These are phyloP conservation scores for Bergia sp. DNA, from an alignment of 92 coral and sea anemone genomes.

Conservation along the genomic window DNA sequence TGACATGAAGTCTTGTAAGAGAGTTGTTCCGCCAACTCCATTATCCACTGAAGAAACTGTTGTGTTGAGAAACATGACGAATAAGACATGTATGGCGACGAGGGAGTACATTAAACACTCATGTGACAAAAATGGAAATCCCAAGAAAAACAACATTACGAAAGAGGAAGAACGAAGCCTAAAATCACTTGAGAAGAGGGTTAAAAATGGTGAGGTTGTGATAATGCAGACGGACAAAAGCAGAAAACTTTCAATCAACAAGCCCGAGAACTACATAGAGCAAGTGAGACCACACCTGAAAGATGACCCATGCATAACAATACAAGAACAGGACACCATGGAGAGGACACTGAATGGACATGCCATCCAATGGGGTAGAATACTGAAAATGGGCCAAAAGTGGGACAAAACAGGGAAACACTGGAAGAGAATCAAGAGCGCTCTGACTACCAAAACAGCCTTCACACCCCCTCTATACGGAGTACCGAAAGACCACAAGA, in stretches of 20 bases:
- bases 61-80: conserved; percentile 13
- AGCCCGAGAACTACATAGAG: not conserved
- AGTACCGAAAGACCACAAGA: not conserved
- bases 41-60: conserved; percentile 12
- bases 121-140: conserved; percentile 2
- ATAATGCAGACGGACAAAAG: too few species aligned
- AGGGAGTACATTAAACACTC: conserved; percentile 10
- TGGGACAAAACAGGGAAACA: not conserved
- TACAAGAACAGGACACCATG: not conserved
- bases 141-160: not conserved
- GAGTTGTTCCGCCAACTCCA: conserved; percentile 10
- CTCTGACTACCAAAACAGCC: not conserved
- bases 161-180: too few species aligned
- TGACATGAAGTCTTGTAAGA: conserved; percentile 13
- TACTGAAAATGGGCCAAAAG: conserved; percentile 15
- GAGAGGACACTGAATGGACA: not conserved
- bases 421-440: conserved; percentile 8
- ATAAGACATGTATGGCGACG: not conserved
- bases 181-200: too few species aligned
- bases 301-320: not conserved
- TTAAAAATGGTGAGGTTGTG: too few species aligned
- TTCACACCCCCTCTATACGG: conserved; percentile 8
- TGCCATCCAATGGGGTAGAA: conserved; percentile 17
- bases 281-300: conserved; percentile 9
- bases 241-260: too few species aligned